Percentiles rank a stretch among this genome's conserved stretches.
phyloP scores from a whole-genome alignment of 2,888 invertebrate species.

The Xylota segnis region DNA sequence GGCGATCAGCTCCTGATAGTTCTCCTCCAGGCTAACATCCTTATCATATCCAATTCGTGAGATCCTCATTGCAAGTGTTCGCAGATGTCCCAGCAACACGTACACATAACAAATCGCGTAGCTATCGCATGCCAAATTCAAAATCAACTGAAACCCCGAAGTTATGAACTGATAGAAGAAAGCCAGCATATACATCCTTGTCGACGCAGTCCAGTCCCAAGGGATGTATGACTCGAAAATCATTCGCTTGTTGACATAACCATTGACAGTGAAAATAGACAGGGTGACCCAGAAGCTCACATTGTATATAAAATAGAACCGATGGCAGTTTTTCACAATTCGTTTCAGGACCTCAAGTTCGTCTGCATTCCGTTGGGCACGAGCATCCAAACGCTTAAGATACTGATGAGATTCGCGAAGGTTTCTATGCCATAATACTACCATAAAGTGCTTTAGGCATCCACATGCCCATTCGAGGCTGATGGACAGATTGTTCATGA shows the following conservation, averaged over 20 bases:
- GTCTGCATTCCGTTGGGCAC: slow-evolving; percentile 33
- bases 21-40: slow-evolving; percentile 27
- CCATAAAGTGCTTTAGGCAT: slow-evolving; percentile 63
- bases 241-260: slow-evolving; percentile 54
- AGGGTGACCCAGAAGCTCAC: slow-evolving; percentile 54
- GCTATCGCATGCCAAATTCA: slow-evolving; percentile 75
- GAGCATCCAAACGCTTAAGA: slow-evolving; percentile 70
- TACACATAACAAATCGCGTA: slow-evolving; percentile 77
- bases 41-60: slow-evolving; percentile 73
- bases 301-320: slow-evolving; percentile 59
- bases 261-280: slow-evolving; percentile 66
- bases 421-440: slow-evolving; percentile 33
- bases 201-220: slow-evolving; percentile 53
- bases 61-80: slow-evolving; percentile 75
- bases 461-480: slow-evolving; percentile 68
- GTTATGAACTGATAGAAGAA: slow-evolving; percentile 67
- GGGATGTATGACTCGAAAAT: slow-evolving; percentile 77
- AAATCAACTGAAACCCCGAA: slow-evolving; percentile 43
- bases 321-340: slow-evolving; percentile 65
- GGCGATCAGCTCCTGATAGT: slow-evolving; percentile 76
- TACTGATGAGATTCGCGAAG: slow-evolving; percentile 47
- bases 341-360: slow-evolving; percentile 71
- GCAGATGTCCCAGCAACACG: slow-evolving; percentile 76
- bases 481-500: slow-evolving; percentile 73
- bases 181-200: slow-evolving; percentile 57